A percentile compares a stretch with the other conserved stretches of the same genome.
Conservation (phyloP, 2,113 vertebrate species). For the Morone saxatilis region DNA sequence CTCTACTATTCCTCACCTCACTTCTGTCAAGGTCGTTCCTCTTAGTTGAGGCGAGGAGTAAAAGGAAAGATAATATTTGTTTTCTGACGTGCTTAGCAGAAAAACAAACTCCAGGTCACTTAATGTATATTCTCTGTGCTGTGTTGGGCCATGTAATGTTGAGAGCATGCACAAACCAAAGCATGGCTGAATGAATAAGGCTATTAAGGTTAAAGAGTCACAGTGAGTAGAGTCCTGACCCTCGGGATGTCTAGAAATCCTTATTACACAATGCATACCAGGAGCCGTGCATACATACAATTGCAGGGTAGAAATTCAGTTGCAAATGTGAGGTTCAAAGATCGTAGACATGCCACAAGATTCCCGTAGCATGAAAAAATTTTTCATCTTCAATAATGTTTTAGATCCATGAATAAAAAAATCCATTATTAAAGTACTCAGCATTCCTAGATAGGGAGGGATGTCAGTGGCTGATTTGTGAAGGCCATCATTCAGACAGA, state of each 20-base stretch:
- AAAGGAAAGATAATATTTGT: background rate
- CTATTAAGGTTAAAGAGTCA: slow-evolving; percentile 23
- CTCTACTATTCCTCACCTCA: background rate
- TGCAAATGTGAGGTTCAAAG: background rate
- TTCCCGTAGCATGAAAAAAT: background rate
- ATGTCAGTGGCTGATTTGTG: background rate
- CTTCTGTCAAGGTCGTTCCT: background rate
- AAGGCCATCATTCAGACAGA: slow-evolving; percentile 11
- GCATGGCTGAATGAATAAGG: background rate
- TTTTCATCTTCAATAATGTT: background rate
- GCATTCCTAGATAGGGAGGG: background rate
- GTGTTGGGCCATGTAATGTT: slow-evolving; percentile 4
- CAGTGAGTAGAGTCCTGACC: slow-evolving; percentile 12
- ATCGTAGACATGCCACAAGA: background rate
- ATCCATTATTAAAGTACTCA: background rate
- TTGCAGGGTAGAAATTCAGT: background rate
- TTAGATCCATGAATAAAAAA: background rate
- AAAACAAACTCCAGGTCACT: background rate
- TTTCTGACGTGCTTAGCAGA: background rate
- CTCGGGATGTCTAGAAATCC: slow-evolving; percentile 5
- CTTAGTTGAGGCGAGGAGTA: background rate
- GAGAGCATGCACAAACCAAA: background rate
- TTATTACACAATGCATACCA: slow-evolving; percentile 1
- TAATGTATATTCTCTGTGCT: background rate
- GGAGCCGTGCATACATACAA: background rate